These are phyloP conservation scores for Thymelicus sylvestris DNA, from an alignment of 2,888 invertebrate species.

Conservation along the genomic window DNA sequence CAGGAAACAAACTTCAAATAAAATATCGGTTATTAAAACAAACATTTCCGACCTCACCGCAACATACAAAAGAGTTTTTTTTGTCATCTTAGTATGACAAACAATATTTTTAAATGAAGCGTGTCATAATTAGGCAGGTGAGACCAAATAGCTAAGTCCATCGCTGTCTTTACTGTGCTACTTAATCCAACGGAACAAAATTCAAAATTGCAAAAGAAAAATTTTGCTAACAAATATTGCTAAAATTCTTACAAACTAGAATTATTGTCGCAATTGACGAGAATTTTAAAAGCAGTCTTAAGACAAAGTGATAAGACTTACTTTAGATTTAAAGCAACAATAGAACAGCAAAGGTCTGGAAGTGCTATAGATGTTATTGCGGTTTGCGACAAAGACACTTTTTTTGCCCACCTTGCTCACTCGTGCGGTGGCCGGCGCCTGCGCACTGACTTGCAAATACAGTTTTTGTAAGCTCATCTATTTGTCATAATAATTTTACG, in stretches of 20 bases:
- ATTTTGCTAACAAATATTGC: not conserved
- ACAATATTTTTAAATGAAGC: constrained; percentile 51
- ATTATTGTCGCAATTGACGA: not conserved
- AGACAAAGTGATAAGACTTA: not conserved
- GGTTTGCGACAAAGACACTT: constrained; percentile 51
- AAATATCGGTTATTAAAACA: constrained; percentile 37
- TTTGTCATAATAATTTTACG: constrained; percentile 33
- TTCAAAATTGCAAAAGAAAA: constrained; percentile 2
- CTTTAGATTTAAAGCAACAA: not conserved
- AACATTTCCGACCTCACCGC: constrained; percentile 39
- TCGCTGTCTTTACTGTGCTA: not conserved
- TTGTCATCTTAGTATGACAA: constrained; percentile 44
- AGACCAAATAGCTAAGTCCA: not conserved
- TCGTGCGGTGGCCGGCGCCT: constrained; percentile 49
- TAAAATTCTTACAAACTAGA: not conserved
- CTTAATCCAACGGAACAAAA: constrained; percentile 10
- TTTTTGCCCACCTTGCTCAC: constrained; percentile 34
- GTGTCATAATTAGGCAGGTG: constrained; percentile 43
- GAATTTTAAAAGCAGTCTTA: not conserved
- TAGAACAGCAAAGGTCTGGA: not conserved
- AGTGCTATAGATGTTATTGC: constrained; percentile 39
- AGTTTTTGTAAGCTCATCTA: constrained; percentile 35
- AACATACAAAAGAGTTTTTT: constrained; percentile 52
- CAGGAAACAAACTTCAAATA: constrained; percentile 35
- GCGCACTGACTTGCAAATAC: constrained; percentile 49